These are phyloP conservation scores for Myiopsitta monachus DNA, from an alignment of 2,113 vertebrate genomes.

Conservation along the genomic window DNA sequence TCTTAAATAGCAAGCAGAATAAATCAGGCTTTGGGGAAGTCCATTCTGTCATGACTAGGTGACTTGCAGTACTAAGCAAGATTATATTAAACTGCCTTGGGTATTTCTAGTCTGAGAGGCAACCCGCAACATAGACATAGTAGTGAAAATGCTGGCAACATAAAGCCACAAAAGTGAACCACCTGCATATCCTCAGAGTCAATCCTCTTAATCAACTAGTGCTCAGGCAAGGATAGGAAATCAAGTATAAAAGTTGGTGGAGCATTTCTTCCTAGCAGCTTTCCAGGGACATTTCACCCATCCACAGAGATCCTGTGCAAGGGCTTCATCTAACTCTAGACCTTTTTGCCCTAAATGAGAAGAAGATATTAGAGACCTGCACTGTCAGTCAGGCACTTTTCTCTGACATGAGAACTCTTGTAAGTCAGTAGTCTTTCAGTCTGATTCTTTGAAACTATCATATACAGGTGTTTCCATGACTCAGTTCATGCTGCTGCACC, in stretches of 20 bases:
- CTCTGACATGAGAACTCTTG: neutral
- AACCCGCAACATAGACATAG: neutral
- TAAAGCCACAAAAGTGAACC: neutral
- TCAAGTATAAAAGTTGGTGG: neutral
- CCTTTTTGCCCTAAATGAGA: neutral
- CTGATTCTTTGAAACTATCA: neutral
- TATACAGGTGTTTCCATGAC: neutral
- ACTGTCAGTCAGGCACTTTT: neutral
- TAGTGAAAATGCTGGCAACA: neutral
- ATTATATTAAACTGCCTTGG: neutral
- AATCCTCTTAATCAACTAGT: neutral
- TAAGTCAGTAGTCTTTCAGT: neutral
- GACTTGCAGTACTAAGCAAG: neutral
- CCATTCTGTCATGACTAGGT: neutral
- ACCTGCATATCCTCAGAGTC: neutral
- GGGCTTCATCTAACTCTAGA: neutral
- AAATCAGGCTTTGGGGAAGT: neutral
- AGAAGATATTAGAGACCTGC: neutral
- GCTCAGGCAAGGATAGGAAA: neutral
- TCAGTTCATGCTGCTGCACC: neutral
- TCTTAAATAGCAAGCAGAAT: conserved; percentile 12
- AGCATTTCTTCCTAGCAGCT: neutral
- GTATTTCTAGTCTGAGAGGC: neutral
- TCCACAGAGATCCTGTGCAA: neutral
- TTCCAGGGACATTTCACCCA: neutral